Evolutionary conservation across 2,797 vertebrate species (phyloP).

Genomic region (Cirrhinus mrigala): DNA sequence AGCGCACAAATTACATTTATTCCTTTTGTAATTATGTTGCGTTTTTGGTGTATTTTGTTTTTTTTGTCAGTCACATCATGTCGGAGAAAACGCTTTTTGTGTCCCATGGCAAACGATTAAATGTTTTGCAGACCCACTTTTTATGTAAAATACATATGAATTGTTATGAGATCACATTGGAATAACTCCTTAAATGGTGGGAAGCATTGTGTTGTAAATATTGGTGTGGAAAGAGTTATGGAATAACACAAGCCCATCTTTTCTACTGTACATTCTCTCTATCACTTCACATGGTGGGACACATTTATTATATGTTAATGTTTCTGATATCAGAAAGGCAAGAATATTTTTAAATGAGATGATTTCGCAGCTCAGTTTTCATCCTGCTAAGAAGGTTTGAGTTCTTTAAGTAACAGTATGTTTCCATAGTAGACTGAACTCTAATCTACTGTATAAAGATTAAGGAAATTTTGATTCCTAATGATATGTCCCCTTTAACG

Average conservation of each 20-base stretch:
- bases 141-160: no score
- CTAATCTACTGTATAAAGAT: not conserved
- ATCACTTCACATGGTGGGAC: not conserved
- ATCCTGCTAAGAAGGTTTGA: not conserved
- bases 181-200: no score
- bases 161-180: no score
- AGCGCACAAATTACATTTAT: no score
- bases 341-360: not conserved
- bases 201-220: not conserved
- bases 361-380: not conserved
- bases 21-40: no score
- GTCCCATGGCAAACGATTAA: no score
- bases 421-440: not conserved
- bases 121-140: no score
- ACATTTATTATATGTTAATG: not conserved
- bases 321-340: constrained; percentile 1
- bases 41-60: no score
- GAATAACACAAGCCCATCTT: no score
- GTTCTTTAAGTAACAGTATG: not conserved
- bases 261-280: not conserved
- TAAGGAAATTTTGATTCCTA: not conserved
- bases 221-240: not conserved
- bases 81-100: no score
- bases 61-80: no score
- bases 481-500: constrained; percentile 1